phyloP scores from a whole-genome alignment of 1,140 invertebrate species.

The Listronotus oregonensis region DNA sequence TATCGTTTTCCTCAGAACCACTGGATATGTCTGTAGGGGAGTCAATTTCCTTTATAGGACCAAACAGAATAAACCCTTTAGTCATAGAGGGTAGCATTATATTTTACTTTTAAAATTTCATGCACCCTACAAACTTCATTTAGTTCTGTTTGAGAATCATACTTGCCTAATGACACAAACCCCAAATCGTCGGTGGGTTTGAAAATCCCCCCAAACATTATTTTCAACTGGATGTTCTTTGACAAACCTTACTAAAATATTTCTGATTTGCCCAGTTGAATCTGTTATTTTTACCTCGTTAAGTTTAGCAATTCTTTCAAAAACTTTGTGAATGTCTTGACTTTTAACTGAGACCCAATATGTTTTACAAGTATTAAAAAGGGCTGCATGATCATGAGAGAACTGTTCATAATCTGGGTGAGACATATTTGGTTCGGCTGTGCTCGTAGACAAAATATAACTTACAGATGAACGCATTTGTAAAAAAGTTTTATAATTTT shows the following conservation, averaged over 20 bases:
- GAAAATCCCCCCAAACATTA: slow-evolving; percentile 97
- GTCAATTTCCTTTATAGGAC: slow-evolving; percentile 62
- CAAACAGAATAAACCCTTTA: slow-evolving; percentile 87
- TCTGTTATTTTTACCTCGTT: slow-evolving; percentile 75
- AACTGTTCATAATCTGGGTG: slow-evolving; percentile 91
- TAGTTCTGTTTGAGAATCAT: slow-evolving; percentile 80
- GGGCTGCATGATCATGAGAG: slow-evolving; percentile 86
- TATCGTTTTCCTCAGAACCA: slow-evolving; percentile 35
- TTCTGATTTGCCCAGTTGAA: slow-evolving; percentile 71
- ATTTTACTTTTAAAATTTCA: slow-evolving; percentile 90
- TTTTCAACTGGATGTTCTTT: slow-evolving; percentile 89
- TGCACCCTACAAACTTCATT: slow-evolving; percentile 89
- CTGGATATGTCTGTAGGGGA: slow-evolving; percentile 35
- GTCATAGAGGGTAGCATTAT: slow-evolving; percentile 86
- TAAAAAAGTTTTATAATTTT: neutral
- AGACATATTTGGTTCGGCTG: slow-evolving; percentile 82
- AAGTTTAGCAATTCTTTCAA: slow-evolving; percentile 78
- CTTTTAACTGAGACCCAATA: slow-evolving; percentile 74
- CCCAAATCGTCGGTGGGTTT: slow-evolving; percentile 90
- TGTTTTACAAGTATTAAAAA: slow-evolving; percentile 86
- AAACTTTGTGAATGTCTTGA: slow-evolving; percentile 76
- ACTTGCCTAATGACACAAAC: slow-evolving; percentile 87
- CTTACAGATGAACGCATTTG: slow-evolving; percentile 82
- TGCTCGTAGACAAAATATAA: slow-evolving; percentile 76
- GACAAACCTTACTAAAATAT: slow-evolving; percentile 83